phyloP scores from a whole-genome alignment of 2,888 invertebrate genomes.

The Morpho helenor region DNA sequence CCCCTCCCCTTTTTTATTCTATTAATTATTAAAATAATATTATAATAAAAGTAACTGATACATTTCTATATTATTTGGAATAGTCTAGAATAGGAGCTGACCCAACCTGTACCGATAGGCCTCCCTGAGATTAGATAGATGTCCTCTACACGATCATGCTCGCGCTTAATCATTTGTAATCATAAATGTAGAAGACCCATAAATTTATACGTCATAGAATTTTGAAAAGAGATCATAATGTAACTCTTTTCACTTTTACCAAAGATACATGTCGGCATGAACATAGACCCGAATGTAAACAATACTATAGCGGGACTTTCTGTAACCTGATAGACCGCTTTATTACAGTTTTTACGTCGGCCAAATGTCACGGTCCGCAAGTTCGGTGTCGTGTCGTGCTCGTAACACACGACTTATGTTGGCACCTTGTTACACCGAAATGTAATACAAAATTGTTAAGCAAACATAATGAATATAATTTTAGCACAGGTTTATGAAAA shows the following conservation, averaged over 20 bases:
- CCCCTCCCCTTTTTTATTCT: no score
- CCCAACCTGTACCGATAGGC: no score
- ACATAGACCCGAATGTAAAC: conserved; percentile 5
- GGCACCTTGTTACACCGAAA: conserved; percentile 12
- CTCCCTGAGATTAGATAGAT: no score
- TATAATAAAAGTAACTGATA: no score
- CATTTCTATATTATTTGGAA: no score
- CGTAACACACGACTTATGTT: conserved; percentile 18
- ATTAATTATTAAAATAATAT: no score
- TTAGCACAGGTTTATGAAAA: not conserved
- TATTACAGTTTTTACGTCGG: conserved; percentile 31
- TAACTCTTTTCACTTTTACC: not conserved
- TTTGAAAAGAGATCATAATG: no score
- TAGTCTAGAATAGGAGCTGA: no score
- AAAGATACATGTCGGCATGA: not conserved
- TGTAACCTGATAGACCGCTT: conserved; percentile 14
- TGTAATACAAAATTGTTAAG: not conserved
- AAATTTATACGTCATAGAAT: no score
- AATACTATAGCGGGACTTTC: conserved; percentile 13
- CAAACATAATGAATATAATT: not conserved
- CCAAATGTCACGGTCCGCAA: conserved; percentile 54
- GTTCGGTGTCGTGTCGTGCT: conserved; percentile 32
- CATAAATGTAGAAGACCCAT: no score
- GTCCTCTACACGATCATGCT: no score
- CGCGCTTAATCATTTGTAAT: no score